Evolutionary conservation across 1,140 invertebrate genomes (phyloP).

Genomic region (Eriosoma lanigerum): DNA sequence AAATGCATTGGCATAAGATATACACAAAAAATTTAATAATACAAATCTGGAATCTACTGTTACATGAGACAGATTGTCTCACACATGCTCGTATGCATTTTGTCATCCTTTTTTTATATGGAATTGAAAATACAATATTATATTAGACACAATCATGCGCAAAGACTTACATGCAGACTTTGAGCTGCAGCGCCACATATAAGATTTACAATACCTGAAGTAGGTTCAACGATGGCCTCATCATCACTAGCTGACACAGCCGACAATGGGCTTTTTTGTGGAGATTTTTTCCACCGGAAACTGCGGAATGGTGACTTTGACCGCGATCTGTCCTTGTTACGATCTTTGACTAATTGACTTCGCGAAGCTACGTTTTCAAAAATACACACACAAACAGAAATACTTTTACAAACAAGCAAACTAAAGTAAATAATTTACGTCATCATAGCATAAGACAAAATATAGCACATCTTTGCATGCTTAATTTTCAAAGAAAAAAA

Average conservation of each 20-base stretch:
- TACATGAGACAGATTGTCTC: too few relatives aligned
- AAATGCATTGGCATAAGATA: not conserved
- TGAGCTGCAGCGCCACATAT: not conserved
- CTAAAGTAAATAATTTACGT: conserved; percentile 55
- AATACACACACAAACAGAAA: conserved; percentile 52
- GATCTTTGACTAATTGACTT: conserved; percentile 48
- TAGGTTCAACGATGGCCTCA: conserved; percentile 66
- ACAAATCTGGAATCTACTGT: not conserved
- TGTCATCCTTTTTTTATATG: too few relatives aligned
- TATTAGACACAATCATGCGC: not conserved
- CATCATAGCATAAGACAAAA: conserved; percentile 52
- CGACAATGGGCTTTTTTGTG: conserved; percentile 58
- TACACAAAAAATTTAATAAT: not conserved
- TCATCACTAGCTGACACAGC: conserved; percentile 74
- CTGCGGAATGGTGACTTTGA: conserved; percentile 89
- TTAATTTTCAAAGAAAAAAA: not conserved
- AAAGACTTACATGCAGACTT: not conserved
- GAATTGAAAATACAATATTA: too few relatives aligned
- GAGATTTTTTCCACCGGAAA: conserved; percentile 82
- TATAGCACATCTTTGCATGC: not conserved
- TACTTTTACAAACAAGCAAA: conserved; percentile 50
- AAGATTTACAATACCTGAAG: conserved; percentile 60
- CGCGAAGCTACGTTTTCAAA: conserved; percentile 48
- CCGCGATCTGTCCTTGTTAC: conserved; percentile 74
- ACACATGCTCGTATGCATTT: too few relatives aligned